phyloP scores from a whole-genome alignment of 2,113 vertebrate species.

The Psilopogon haemacephalus region DNA sequence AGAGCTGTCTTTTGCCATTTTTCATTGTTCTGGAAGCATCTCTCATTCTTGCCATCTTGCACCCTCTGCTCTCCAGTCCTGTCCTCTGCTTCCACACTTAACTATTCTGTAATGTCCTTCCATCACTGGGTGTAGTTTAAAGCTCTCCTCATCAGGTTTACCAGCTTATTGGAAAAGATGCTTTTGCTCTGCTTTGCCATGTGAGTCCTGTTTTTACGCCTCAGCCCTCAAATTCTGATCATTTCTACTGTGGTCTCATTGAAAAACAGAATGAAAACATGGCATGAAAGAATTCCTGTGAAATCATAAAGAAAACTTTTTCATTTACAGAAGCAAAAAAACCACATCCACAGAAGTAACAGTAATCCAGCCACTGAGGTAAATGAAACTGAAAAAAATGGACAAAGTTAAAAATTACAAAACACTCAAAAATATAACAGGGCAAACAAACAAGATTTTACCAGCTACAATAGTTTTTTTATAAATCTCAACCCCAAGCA shows the following conservation, averaged over 20 bases:
- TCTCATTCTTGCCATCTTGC: too few species aligned
- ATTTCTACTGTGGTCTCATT: too few species aligned
- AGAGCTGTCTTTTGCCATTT: too few species aligned
- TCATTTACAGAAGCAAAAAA: not conserved
- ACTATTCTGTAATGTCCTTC: too few species aligned
- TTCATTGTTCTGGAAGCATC: too few species aligned
- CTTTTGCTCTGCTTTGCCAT: not conserved
- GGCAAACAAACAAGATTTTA: slow-evolving; percentile 14
- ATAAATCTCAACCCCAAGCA: slow-evolving; percentile 63
- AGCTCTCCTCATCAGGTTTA: not conserved
- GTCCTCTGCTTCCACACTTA: too few species aligned
- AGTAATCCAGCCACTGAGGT: not conserved
- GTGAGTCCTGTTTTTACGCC: not conserved
- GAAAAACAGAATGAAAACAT: too few species aligned
- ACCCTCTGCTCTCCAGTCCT: too few species aligned
- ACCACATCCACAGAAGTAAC: not conserved
- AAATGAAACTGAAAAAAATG: slow-evolving; percentile 4
- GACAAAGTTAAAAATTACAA: slow-evolving; percentile 13
- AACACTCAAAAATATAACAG: not conserved
- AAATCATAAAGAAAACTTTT: not conserved
- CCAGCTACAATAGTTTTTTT: slow-evolving; percentile 50
- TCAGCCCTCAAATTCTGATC: too few species aligned
- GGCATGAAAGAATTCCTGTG: not conserved
- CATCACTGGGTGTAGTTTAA: not conserved
- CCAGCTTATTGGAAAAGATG: not conserved